Conservation (phyloP, 2,888 invertebrate genomes). For the Orthonychiurus folsomi region DNA sequence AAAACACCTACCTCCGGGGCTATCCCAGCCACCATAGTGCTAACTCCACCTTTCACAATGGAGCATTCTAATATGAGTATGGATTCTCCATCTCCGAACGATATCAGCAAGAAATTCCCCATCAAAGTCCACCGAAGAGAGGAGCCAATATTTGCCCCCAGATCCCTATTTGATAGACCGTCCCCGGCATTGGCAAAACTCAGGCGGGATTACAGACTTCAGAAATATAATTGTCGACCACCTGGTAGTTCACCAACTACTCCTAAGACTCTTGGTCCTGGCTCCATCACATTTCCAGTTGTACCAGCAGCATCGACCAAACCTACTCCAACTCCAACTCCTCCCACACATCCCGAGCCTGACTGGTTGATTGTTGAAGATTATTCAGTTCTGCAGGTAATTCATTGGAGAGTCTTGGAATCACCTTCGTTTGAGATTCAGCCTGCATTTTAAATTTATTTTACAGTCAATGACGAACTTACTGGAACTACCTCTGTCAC, state of each 20-base stretch:
- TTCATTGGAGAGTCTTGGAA: not conserved
- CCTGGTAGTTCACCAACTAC: slow-evolving; percentile 14
- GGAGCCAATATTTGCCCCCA: slow-evolving; percentile 64
- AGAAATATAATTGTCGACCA: slow-evolving; percentile 52
- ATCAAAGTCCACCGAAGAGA: slow-evolving; percentile 59
- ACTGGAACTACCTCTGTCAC: slow-evolving; percentile 61
- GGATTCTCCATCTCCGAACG: not conserved
- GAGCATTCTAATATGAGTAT: not conserved
- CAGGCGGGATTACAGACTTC: slow-evolving; percentile 65
- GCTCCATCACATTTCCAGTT: slow-evolving; percentile 38
- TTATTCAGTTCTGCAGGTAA: slow-evolving; percentile 71
- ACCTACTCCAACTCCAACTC: slow-evolving; percentile 44
- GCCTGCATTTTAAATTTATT: too few species aligned
- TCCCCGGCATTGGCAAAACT: slow-evolving; percentile 64
- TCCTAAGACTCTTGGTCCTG: slow-evolving; percentile 28
- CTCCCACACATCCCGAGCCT: slow-evolving; percentile 56
- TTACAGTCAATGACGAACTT: slow-evolving; percentile 49
- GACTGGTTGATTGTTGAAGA: slow-evolving; percentile 91
- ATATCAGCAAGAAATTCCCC: slow-evolving; percentile 30
- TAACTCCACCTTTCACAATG: too few species aligned
- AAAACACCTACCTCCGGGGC: not conserved
- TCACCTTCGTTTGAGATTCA: too few species aligned
- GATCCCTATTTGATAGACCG: slow-evolving; percentile 72
- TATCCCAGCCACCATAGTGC: not conserved
- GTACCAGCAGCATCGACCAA: slow-evolving; percentile 27